These are phyloP conservation scores for Oryctolagus cuniculus DNA, from an alignment of 2,113 vertebrate genomes.

Conservation along the genomic window mOryCun1.1 NC_091442.1:44790501-44791000, in stretches of 20 bases:
- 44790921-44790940: constrained; percentile 36
- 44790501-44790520: neutral
- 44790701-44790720: neutral
- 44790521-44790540: neutral
- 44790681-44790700: neutral
- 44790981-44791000: neutral
- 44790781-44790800: neutral
- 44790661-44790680: neutral
- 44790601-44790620: neutral
- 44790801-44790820: constrained; percentile 47
- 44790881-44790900: neutral
- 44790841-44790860: constrained; percentile 52
- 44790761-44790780: constrained; percentile 37
- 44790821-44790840: constrained; percentile 71
- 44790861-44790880: neutral
- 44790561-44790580: neutral
- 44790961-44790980: neutral
- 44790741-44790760: neutral
- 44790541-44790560: neutral
- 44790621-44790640: neutral
- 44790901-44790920: neutral
- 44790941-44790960: constrained; percentile 47
- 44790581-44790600: neutral
- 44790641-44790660: neutral
- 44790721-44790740: neutral